phyloP scores from a whole-genome alignment of 2,113 vertebrate species.

The Sceloporus undulatus region DNA sequence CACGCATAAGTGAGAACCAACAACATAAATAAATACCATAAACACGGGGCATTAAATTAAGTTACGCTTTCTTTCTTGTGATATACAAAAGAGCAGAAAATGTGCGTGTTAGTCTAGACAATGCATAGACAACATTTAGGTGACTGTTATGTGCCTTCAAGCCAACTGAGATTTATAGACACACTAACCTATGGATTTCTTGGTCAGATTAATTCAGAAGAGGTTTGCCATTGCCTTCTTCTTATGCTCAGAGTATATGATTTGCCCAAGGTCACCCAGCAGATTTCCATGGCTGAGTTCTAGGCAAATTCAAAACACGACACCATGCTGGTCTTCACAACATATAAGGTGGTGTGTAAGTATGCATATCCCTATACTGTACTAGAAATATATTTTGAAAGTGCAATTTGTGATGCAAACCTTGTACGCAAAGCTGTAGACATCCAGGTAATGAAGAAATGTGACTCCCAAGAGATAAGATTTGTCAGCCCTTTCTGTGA shows the following conservation, averaged over 20 bases:
- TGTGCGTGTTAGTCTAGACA: not conserved
- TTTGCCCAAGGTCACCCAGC: too few relatives aligned
- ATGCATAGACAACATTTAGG: not conserved
- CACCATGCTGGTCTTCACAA: too few relatives aligned
- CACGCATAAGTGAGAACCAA: not conserved
- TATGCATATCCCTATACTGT: not conserved
- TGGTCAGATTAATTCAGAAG: too few relatives aligned
- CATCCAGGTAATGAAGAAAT: constrained; percentile 81
- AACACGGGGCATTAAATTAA: not conserved
- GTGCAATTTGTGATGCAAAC: constrained; percentile 61
- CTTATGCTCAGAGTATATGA: too few relatives aligned
- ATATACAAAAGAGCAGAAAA: not conserved
- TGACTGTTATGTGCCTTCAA: too few relatives aligned
- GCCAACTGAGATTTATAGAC: too few relatives aligned
- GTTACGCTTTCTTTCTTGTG: not conserved
- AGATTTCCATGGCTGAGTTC: too few relatives aligned
- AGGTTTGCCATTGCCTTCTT: too few relatives aligned
- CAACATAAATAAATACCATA: not conserved
- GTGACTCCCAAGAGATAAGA: constrained; percentile 82
- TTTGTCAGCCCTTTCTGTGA: constrained; percentile 74
- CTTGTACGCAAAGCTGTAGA: constrained; percentile 81
- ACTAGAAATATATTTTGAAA: not conserved
- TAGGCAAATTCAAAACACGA: too few relatives aligned
- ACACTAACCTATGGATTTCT: too few relatives aligned
- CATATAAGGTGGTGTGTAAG: too few relatives aligned